Evolutionary conservation across 1,140 invertebrate genomes (phyloP).

Genomic region (Leptonema lineaticorne): DNA sequence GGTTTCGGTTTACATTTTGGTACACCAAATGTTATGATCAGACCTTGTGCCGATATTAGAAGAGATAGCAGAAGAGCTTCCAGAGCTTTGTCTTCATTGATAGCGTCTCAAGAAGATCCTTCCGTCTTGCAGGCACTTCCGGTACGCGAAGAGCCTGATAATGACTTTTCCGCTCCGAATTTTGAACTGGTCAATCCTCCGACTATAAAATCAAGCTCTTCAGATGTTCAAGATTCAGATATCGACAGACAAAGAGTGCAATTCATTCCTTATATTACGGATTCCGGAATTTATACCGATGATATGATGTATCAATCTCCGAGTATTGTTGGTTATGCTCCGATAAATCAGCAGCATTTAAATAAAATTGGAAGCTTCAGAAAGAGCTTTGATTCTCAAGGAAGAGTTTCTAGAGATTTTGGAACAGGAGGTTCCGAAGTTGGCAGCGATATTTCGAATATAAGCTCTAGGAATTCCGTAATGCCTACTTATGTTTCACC

Average conservation of each 20-base stretch:
- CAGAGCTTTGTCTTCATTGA: constrained; percentile 33
- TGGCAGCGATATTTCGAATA: neutral
- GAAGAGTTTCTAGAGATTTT: neutral
- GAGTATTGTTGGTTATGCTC: neutral
- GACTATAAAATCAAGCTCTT: neutral
- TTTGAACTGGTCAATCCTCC: neutral
- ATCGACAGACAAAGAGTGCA: neutral
- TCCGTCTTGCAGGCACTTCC: neutral
- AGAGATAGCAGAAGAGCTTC: constrained; percentile 38
- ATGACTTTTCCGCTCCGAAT: neutral
- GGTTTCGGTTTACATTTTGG: constrained; percentile 36
- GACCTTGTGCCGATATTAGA: constrained; percentile 40
- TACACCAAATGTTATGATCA: constrained; percentile 38
- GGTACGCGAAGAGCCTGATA: neutral
- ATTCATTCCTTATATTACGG: neutral
- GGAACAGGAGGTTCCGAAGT: neutral
- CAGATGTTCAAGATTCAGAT: neutral
- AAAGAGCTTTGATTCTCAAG: neutral
- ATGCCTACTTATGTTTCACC: neutral
- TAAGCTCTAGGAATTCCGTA: neutral
- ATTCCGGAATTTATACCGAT: neutral
- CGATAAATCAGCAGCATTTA: neutral
- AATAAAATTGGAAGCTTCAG: neutral
- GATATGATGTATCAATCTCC: neutral
- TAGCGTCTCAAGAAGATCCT: constrained; percentile 31